Evolutionary conservation across 1,140 invertebrate species (phyloP).

Genomic region (Nasonia giraulti): DNA sequence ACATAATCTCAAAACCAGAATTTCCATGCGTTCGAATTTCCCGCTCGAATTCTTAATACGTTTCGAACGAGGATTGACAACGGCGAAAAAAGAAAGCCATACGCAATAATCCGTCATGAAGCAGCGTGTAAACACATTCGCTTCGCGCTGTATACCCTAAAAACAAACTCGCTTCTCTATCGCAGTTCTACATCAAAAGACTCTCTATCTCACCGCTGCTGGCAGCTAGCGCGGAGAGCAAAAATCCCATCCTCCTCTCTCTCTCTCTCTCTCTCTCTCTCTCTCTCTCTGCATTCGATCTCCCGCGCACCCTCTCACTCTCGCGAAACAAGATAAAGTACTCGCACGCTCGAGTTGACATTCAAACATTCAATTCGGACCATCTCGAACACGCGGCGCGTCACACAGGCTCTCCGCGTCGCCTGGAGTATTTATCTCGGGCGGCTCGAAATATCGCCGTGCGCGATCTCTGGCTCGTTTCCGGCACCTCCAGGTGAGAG

Average conservation of each 20-base stretch:
- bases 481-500: constrained; percentile 36
- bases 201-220: neutral
- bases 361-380: constrained; percentile 40
- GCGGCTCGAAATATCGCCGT: neutral
- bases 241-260: neutral
- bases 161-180: neutral
- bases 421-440: constrained; percentile 33
- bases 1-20: too few relatives aligned
- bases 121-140: neutral
- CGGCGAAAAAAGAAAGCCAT: neutral
- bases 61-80: neutral
- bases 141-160: neutral
- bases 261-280: neutral
- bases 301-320: neutral
- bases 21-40: too few relatives aligned
- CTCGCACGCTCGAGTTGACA: constrained; percentile 36
- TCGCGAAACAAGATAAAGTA: constrained; percentile 36
- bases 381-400: constrained; percentile 9
- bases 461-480: constrained; percentile 25
- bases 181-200: neutral
- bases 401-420: neutral
- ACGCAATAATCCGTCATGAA: neutral
- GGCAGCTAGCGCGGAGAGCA: neutral
- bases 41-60: too few relatives aligned
- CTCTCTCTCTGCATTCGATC: neutral